Base-by-base conservation (phyloP, 1,140 invertebrate genomes). In the Brachionus rotundiformis region DNA sequence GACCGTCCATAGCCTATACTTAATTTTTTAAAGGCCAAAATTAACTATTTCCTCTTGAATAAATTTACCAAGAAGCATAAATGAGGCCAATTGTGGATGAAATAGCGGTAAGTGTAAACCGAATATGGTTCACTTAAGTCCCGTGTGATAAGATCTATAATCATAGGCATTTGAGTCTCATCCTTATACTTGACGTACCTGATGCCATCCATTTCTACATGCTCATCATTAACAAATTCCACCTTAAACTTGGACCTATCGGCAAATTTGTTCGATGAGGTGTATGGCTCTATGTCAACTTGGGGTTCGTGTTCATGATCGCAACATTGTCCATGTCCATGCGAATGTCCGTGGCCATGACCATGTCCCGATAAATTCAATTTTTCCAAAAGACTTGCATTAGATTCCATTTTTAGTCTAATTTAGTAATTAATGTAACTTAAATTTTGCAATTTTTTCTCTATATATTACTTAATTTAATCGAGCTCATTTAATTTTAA, bases 81-180 rank as follows among this genome's bases (percentile, higher is more conserved):
- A 90, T 98, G 95, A 87, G 97, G 97, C 97, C 97, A 99, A 89
- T 99, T 98, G 88, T 98, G 95, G 88, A 99, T 98, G 90, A 99
- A 99, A 91, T 99, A 99, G 90, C 97, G 92, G 91, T 99, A 99
- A 41, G 97, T 99, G 89, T 99, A 99, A 90, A 99, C 98, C 82
- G 96, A 98, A 90, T 99, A 99, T 31, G 97, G 97, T 91, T 99
- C 97, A 82, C 96, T 98, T 83, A 99, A 90, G 90, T 98, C 97
- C 88, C 96, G 97, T 86, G 98, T 95, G 87, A 99, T 99, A 85
- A 98, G 91, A 90, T 93, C 92, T 94, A 98, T 98, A 84, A 99
- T 98, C 86, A 94, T 92, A 83, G 93, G 92, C 94, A 97, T 95
- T 90, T 96, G 94, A 83, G 92, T 85, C 90, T 96, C 95, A 82